Conservation (phyloP, 2,113 vertebrate genomes). For the Pyrgilauda ruficollis region DNA sequence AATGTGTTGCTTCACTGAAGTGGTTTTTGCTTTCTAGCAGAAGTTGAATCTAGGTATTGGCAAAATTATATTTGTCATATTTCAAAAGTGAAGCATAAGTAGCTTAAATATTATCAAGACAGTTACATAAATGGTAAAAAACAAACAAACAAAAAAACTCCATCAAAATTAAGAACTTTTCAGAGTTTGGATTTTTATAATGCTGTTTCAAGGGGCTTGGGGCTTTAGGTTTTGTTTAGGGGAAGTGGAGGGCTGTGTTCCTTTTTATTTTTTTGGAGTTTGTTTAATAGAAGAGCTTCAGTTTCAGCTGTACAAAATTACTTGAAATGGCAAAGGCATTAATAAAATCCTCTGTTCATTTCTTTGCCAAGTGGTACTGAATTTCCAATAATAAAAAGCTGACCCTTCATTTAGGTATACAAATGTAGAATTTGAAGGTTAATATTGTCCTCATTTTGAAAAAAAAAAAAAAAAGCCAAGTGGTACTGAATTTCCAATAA, state of each 20-base stretch:
- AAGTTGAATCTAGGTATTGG: background rate
- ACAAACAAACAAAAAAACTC: background rate
- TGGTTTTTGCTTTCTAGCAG: conserved; percentile 18
- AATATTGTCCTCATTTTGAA: background rate
- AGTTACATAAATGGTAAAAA: background rate
- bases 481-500: too few species aligned
- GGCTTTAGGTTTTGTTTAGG: background rate
- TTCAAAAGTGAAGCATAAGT: background rate
- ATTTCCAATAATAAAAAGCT: background rate
- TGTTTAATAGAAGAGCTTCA: background rate
- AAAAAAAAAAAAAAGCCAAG: background rate
- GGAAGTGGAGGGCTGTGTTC: rapidly evolving
- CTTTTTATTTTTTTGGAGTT: background rate
- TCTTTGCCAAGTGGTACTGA: background rate
- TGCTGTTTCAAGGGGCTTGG: background rate
- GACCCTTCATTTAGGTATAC: background rate
- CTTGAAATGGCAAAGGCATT: background rate
- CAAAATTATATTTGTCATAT: background rate
- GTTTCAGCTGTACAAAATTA: background rate
- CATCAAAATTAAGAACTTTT: background rate
- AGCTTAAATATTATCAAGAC: background rate
- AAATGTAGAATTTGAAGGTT: background rate
- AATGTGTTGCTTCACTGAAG: conserved; percentile 2
- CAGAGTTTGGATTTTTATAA: background rate
- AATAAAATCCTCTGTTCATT: background rate